Base-by-base conservation (phyloP, 2,888 invertebrate genomes). In the Drosophila nigricruria region DNA sequence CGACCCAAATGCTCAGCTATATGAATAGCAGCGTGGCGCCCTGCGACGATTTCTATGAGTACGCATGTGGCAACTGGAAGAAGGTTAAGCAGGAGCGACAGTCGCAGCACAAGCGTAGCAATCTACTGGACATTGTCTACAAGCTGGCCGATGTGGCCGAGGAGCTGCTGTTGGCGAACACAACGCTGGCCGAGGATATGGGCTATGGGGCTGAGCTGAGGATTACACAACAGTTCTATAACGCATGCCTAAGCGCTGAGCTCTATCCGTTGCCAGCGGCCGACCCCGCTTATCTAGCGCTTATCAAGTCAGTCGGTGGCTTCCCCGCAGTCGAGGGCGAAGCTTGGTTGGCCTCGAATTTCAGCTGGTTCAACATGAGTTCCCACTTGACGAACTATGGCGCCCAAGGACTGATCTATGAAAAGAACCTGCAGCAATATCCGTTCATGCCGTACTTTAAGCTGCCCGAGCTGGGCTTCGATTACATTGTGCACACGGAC, bases 311-410 rank as follows among this genome's bases (percentile, higher is more conserved):
- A 3, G 81, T 92, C 47, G 92, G 92, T 56, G 92, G 92, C 2
- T 92, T 92, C 56, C 92, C 92, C 4, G 92, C 92, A 0, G 70
- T 92, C 0, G 88, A 92, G 25, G 64, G 89, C 3, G 56, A 74
- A 0, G 85, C 91, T 47, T 88, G 90, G 91, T 70, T 81, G 23
- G 67, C 82, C 2, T 65, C 82, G 3, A 79, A 73, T 5, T 92
- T 92, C 27, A 87, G 90, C 60, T 92, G 92, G 92, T 90, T 92
- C 34, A 92, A 92, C 56, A 92, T 92, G 92, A 91, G 89, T 60
- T 80, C 92, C 8, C 83, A 92, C 34, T 73, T 92, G 14, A 86
- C 84, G 0, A 92, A 91, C 38, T 92, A 85, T 38, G 91, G 90
- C 0, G 70, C 70, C 14, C 20, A 36, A 0, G 84, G 81, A 0